phyloP scores from a whole-genome alignment of 2,113 vertebrate species.

The Benitochromis conjunctus region DNA sequence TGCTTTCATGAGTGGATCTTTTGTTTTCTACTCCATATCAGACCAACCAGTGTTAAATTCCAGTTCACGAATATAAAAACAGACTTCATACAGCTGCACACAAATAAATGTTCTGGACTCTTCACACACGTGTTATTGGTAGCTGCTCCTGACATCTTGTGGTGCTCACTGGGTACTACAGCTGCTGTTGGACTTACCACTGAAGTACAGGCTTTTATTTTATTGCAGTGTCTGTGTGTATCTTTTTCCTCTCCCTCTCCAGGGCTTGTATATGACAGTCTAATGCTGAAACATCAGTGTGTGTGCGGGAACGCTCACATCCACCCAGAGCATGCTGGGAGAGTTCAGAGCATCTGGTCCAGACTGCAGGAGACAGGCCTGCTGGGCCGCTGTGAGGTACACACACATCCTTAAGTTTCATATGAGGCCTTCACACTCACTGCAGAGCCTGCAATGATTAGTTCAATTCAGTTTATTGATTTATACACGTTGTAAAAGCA shows the following conservation, averaged over 20 bases:
- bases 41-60: background rate
- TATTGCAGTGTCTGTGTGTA: background rate
- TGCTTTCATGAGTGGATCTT: background rate
- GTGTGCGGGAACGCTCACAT: constrained; percentile 70
- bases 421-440: background rate
- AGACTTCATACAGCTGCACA: background rate
- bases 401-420: background rate
- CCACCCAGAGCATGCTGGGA: constrained; percentile 68
- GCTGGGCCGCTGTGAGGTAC: constrained; percentile 63
- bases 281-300: constrained; percentile 70
- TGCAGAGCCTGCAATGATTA: background rate
- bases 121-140: background rate
- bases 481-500: background rate
- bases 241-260: background rate
- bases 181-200: background rate
- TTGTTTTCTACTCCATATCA: background rate
- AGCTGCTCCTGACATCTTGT: constrained; percentile 19
- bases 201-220: background rate
- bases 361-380: constrained; percentile 66
- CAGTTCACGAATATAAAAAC: background rate
- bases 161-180: background rate
- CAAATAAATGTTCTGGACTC: background rate
- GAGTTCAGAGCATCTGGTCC: constrained; percentile 71
- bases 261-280: constrained; percentile 66
- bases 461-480: background rate